These are phyloP conservation scores for Apistogramma diplotaenia DNA, from an alignment of 2,113 vertebrate species.

Conservation along the genomic window DNA sequence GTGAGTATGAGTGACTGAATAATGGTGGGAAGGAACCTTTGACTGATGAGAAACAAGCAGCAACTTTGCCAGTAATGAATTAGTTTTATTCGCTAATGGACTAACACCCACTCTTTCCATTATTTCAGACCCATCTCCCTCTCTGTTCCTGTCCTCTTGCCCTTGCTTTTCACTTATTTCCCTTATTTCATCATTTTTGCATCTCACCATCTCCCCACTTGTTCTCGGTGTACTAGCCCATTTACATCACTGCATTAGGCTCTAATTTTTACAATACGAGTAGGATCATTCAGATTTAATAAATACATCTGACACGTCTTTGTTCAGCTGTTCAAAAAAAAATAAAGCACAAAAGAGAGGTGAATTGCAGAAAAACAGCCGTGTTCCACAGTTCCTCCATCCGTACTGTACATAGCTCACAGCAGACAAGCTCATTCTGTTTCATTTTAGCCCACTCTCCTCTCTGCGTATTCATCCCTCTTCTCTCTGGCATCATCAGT, in stretches of 20 bases:
- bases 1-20: slow-evolving; percentile 13
- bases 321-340: not conserved
- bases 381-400: not conserved
- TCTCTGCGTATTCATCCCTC: slow-evolving; percentile 28
- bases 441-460: slow-evolving; percentile 48
- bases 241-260: not conserved
- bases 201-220: slow-evolving; percentile 15
- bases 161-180: slow-evolving; percentile 11
- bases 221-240: not conserved
- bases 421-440: slow-evolving; percentile 7
- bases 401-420: not conserved
- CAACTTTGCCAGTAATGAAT: slow-evolving; percentile 17
- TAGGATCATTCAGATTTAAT: not conserved
- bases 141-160: slow-evolving; percentile 23
- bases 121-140: slow-evolving; percentile 24
- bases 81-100: slow-evolving; percentile 21
- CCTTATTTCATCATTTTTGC: slow-evolving; percentile 46
- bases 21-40: slow-evolving; percentile 61
- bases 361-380: not conserved
- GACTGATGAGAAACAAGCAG: slow-evolving; percentile 44
- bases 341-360: not conserved
- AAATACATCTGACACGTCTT: not conserved
- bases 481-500: slow-evolving; percentile 44
- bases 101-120: slow-evolving; percentile 17
- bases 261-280: not conserved